phyloP scores from a whole-genome alignment of 2,113 vertebrate species.

The Oryzias melastigma region DNA sequence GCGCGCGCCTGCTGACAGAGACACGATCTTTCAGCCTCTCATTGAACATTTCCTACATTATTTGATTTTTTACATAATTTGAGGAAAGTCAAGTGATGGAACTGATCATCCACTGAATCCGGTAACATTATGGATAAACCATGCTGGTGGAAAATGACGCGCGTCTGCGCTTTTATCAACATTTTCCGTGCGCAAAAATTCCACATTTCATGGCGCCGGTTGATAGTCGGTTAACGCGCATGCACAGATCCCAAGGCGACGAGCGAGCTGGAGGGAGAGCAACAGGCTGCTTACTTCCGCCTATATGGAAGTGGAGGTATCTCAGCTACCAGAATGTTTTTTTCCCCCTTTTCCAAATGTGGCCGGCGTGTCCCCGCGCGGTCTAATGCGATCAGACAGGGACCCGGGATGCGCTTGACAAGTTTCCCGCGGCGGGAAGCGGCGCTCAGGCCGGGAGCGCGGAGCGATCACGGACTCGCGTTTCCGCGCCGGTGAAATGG shows the following conservation, averaged over 20 bases:
- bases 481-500: conserved; percentile 13
- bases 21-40: no score
- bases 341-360: no score
- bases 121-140: no score
- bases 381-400: conserved; percentile 9
- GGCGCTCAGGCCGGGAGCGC: conserved; percentile 18
- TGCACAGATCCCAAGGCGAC: not conserved
- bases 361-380: not conserved
- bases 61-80: no score
- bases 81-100: not conserved
- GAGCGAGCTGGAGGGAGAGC: not conserved
- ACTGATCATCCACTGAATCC: no score
- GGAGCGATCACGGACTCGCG: not conserved
- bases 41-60: no score
- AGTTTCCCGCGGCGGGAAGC: conserved; percentile 31
- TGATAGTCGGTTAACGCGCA: conserved; percentile 1
- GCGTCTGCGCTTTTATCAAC: no score
- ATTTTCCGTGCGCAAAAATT: no score
- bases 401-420: conserved; percentile 25
- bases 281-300: conserved; percentile 22
- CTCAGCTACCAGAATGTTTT: no score
- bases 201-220: not conserved
- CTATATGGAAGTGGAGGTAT: not conserved
- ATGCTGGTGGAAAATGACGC: not conserved
- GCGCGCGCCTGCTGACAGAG: no score